Evolutionary conservation across 2,888 invertebrate species (phyloP).

Genomic region (Poecilobothrus nobilitatus): DNA sequence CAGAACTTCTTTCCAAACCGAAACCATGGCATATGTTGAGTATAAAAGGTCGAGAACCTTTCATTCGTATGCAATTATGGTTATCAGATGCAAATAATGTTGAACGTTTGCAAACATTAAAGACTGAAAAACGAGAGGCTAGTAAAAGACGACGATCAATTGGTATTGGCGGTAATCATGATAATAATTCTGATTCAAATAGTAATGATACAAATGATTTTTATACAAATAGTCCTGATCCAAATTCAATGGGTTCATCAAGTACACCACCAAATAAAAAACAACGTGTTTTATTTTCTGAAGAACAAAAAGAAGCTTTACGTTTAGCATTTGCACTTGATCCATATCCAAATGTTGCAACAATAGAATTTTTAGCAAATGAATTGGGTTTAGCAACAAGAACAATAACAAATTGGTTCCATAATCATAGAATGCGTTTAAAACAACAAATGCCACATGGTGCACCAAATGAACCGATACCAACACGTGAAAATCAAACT

Average conservation of each 20-base stretch:
- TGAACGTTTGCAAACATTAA: conserved; percentile 81
- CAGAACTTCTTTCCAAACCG: conserved; percentile 93
- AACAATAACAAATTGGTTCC: conserved; percentile 99
- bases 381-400: conserved; percentile 86
- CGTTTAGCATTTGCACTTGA: conserved; percentile 89
- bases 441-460: conserved; percentile 84
- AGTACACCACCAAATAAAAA: conserved; percentile 84
- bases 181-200: conserved; percentile 80
- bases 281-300: conserved; percentile 92
- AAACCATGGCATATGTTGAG: conserved; percentile 99
- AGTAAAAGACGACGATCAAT: conserved; percentile 81
- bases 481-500: conserved; percentile 61
- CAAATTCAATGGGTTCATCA: conserved; percentile 46
- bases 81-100: conserved; percentile 91
- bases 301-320: conserved; percentile 95
- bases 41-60: conserved; percentile 94
- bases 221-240: conserved; percentile 76
- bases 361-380: conserved; percentile 88
- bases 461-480: conserved; percentile 60
- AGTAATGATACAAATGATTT: conserved; percentile 84
- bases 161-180: conserved; percentile 71
- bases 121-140: conserved; percentile 84
- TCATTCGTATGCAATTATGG: conserved; percentile 96
- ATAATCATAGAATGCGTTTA: conserved; percentile 97
- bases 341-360: conserved; percentile 93